Evolutionary conservation across 2,797 vertebrate genomes (phyloP).

Genomic region (Gallirallus australis): DNA sequence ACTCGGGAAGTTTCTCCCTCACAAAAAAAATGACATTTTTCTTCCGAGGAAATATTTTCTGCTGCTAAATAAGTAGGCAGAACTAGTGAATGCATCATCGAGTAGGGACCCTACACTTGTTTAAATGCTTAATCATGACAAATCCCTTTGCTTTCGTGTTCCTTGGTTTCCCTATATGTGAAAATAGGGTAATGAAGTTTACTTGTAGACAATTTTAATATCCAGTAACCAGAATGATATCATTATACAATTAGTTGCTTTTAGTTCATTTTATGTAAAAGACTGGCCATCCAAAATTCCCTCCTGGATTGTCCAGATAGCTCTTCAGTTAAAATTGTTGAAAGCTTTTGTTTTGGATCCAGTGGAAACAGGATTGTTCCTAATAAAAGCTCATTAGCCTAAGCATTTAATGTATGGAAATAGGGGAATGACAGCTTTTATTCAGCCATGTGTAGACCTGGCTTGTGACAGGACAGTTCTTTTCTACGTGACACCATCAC

Average conservation of each 20-base stretch:
- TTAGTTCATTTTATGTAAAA: neutral
- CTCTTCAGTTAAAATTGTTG: neutral
- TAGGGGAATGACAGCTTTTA: conserved; percentile 6
- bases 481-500: neutral
- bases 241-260: neutral
- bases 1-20: neutral
- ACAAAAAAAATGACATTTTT: neutral
- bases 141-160: neutral
- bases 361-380: conserved; percentile 29
- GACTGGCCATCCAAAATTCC: neutral
- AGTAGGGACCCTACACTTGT: neutral
- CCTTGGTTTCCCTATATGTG: neutral
- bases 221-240: neutral
- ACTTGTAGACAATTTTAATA: neutral
- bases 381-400: neutral
- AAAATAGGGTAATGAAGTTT: neutral
- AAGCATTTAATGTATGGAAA: conserved; percentile 1
- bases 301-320: neutral
- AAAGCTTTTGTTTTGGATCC: neutral
- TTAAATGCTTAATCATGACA: neutral
- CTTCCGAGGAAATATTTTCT: neutral
- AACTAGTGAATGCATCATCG: neutral
- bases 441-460: neutral
- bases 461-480: conserved; percentile 9
- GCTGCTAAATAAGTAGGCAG: neutral